Evolutionary conservation across 2,113 vertebrate species (phyloP), one percentile per base, ranked within the genome.

Genomic region (Bostrychus sinensis): DNA sequence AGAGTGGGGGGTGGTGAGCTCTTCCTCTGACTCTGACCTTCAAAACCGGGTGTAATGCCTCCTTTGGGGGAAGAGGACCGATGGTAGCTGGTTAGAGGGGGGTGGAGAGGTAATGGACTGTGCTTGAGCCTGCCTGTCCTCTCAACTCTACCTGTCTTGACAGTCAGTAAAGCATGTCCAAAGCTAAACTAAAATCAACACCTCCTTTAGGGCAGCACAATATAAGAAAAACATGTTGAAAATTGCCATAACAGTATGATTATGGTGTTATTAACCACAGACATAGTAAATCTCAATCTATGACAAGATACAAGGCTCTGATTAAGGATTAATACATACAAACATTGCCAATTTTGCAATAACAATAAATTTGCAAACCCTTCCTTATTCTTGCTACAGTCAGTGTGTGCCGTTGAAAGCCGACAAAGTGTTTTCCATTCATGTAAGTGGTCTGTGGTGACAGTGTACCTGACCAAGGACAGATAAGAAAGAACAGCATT

Each of bases 1-100:
- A n/a, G 51, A 51, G 75, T 78, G 77, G 45, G 82, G 80, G 81
- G 77, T 1, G 58, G 84, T 72, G 50, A 65, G 51, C 48, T 17
- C 46, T 48, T 85, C 61, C 59, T 66, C 48, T 75, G 66, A 73
- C 60, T 66, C 63, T 82, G 86, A 89, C 82, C 79, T 84, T 86
- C 71, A 84, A 68, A 85, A 80, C 71, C 19, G 16, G 19, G 75
- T 70, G 81, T 78, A 88, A 86, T 80, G 73, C 81, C 72, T 88
- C 82, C 82, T 78, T 57, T 76, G 70, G 74, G 66, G 68, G 57
- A 25, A 54, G 22, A 37, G 66, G 48, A 53, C 38, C 43, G 67
- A 68, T 62, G 45, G 30, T 50, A 58, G 50, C 48, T 79, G 55
- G 22, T 72, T 13, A 4, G 20, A 42, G 46, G 56, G 56, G 53